Conservation (phyloP, 2,888 invertebrate species). For the Epirrita christyi region DNA sequence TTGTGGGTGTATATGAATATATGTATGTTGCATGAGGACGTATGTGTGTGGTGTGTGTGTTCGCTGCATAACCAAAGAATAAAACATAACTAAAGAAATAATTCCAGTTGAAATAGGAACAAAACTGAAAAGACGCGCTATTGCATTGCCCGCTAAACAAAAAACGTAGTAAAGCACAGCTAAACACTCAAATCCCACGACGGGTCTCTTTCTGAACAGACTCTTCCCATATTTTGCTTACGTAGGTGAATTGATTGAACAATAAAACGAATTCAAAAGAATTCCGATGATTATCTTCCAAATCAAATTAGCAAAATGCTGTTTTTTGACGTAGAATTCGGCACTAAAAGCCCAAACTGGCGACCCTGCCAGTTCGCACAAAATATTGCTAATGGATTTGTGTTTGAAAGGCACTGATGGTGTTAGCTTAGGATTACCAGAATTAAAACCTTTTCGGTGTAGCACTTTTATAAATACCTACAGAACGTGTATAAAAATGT, state of each 20-base stretch:
- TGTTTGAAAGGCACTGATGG: slow-evolving; percentile 6
- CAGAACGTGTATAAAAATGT: neutral
- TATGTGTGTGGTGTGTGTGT: too few species aligned
- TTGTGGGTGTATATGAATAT: too few species aligned
- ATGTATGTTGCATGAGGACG: too few species aligned
- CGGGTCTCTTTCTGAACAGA: too few species aligned
- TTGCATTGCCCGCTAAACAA: too few species aligned
- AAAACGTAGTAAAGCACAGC: too few species aligned
- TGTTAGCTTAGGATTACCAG: slow-evolving; percentile 36
- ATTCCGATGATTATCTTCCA: slow-evolving; percentile 9
- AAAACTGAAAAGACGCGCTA: too few species aligned
- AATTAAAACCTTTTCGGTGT: slow-evolving; percentile 33
- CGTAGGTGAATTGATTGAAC: slow-evolving; percentile 4
- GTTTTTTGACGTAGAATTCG: slow-evolving; percentile 17
- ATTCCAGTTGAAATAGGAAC: too few species aligned
- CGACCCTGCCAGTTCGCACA: slow-evolving; percentile 20
- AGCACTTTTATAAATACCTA: slow-evolving; percentile 18
- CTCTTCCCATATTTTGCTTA: slow-evolving; percentile 1
- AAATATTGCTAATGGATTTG: slow-evolving; percentile 35
- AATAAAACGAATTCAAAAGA: slow-evolving; percentile 9
- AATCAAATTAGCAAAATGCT: slow-evolving; percentile 10
- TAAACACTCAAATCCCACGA: too few species aligned
- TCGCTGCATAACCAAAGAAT: too few species aligned
- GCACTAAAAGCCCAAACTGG: slow-evolving; percentile 14
- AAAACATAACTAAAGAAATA: too few species aligned